These are phyloP conservation scores for Sapayoa aenigma DNA, from an alignment of 2,113 vertebrate species.

Conservation along the genomic window DNA sequence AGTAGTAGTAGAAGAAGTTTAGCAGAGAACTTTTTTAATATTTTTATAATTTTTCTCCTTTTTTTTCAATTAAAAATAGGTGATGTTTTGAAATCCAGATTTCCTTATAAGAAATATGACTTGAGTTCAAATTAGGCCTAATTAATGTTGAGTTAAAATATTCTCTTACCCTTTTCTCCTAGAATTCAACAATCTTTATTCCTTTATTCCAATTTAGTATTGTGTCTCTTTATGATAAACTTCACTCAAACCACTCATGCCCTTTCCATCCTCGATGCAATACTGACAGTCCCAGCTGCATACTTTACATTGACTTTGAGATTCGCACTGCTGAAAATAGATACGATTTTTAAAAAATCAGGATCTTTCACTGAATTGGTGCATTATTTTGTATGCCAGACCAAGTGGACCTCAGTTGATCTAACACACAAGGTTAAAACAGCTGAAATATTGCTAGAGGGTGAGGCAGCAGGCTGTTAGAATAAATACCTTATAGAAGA, in stretches of 20 bases:
- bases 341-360: background rate
- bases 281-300: background rate
- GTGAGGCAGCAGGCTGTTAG: background rate
- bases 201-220: background rate
- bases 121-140: background rate
- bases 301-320: background rate
- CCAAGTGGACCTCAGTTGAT: background rate
- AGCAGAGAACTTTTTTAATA: background rate
- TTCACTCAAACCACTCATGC: background rate
- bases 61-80: background rate
- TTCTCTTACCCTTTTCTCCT: background rate
- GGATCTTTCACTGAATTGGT: background rate
- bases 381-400: background rate
- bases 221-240: background rate
- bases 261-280: background rate
- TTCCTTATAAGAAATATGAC: background rate
- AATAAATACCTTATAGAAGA: background rate
- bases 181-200: background rate
- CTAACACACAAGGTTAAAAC: background rate
- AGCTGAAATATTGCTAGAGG: background rate
- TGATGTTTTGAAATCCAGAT: background rate
- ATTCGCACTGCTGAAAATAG: background rate
- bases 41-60: background rate
- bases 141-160: background rate
- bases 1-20: conserved; percentile 40